A percentile compares a stretch with the other conserved stretches of the same genome.
Conservation (phyloP, 1,140 invertebrate genomes). For the Tetramorium alpestre region DNA sequence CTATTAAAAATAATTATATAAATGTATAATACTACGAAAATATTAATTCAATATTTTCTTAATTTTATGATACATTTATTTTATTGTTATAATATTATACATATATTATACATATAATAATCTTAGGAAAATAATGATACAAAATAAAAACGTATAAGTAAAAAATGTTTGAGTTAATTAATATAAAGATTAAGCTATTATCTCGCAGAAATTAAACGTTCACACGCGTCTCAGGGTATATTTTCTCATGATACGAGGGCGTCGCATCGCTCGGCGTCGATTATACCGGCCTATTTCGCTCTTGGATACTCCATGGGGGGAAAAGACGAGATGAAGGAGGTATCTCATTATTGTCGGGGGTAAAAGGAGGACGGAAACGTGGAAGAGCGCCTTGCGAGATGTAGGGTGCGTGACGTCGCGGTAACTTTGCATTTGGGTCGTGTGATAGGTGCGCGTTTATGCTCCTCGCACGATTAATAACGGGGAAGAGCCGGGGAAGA, state of each 20-base stretch:
- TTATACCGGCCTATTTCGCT: conserved; percentile 48
- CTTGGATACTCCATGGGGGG: conserved; percentile 3
- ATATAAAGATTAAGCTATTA: neutral
- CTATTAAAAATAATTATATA: neutral
- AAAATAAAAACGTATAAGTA: neutral
- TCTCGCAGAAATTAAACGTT: neutral
- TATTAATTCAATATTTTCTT: too few relatives aligned
- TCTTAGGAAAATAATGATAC: neutral
- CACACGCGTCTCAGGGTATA: neutral
- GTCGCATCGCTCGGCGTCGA: conserved; percentile 17
- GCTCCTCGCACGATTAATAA: conserved; percentile 51
- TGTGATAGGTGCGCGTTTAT: conserved; percentile 52
- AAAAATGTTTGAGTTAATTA: neutral
- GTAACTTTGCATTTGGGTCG: conserved; percentile 55
- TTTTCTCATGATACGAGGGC: conserved; percentile 7
- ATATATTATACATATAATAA: neutral
- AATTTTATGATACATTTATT: too few relatives aligned
- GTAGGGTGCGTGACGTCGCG: conserved; percentile 39
- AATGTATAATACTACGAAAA: neutral
- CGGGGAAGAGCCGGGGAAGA: conserved; percentile 9
- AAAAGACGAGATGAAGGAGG: conserved; percentile 43
- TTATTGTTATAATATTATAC: neutral
- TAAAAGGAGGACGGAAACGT: conserved; percentile 1
- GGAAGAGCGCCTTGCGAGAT: conserved; percentile 39
- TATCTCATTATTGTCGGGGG: conserved; percentile 36